Conservation (phyloP, 2,888 invertebrate species). For the Plagiodera versicolora region DNA sequence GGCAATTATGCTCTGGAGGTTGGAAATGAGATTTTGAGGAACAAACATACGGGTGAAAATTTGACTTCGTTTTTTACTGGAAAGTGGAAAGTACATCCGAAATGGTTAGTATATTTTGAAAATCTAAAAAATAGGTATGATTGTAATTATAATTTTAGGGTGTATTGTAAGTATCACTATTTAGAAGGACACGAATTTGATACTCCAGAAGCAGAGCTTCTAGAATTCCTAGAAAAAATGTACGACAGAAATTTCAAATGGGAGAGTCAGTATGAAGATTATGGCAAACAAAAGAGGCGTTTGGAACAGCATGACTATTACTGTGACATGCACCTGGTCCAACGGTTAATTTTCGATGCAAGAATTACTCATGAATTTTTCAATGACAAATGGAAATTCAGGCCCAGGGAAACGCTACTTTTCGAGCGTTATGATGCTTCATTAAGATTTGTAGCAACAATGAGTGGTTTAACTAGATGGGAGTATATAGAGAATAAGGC, state of each 20-base stretch:
- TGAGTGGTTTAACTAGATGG: conserved; percentile 88
- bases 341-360: conserved; percentile 85
- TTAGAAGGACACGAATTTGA: conserved; percentile 74
- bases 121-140: background rate
- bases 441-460: conserved; percentile 68
- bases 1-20: conserved; percentile 75
- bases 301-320: conserved; percentile 74
- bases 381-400: conserved; percentile 45
- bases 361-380: conserved; percentile 66
- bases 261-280: conserved; percentile 62
- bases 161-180: conserved; percentile 86
- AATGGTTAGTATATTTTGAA: conserved; percentile 63
- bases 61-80: conserved; percentile 75
- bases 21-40: conserved; percentile 73
- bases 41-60: conserved; percentile 68
- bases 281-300: conserved; percentile 54
- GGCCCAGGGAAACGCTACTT: conserved; percentile 54
- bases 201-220: conserved; percentile 73
- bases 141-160: conserved; percentile 57
- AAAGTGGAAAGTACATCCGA: conserved; percentile 80
- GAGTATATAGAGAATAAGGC: conserved; percentile 76
- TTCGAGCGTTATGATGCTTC: conserved; percentile 72
- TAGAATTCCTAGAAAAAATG: conserved; percentile 74
- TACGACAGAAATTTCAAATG: conserved; percentile 63
- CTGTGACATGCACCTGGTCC: conserved; percentile 82